Evolutionary conservation across 2,797 vertebrate genomes (phyloP), one percentile per base, ranked within the genome.

Genomic region (Anableps anableps): DNA sequence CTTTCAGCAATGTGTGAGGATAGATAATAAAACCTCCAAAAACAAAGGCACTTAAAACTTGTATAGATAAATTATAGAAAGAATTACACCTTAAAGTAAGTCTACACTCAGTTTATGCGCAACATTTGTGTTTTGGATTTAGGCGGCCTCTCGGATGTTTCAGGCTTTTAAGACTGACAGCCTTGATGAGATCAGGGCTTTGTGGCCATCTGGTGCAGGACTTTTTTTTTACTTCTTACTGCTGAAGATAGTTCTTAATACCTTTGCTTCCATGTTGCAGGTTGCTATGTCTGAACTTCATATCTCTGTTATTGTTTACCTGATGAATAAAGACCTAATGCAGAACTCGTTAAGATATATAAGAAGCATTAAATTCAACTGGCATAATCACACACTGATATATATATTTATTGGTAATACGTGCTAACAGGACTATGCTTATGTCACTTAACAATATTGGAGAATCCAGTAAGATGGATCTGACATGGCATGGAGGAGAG

Each of bases 181-280:
- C 41, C 76, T 47, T 23, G 55, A 74, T 58, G 71, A 77, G 75
- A 72, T 81, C 75, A 66, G 71, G 48, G 55, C 75, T 77, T 38
- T 62, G 43, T 62, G 14, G 29, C 71, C 80, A 51, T 77, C 80
- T 77, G 70, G 72, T 73, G 55, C 79, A 50, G 80, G 45, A 60
- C 51, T 38, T 76, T 8, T 76, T 8, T 51, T 23, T n/a, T 66
- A 55, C 7, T 38, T 41, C 51, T 62, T 41, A 34, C 51, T 31
- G 34, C 41, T 17, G 29, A 48, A 73, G 23, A 34, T 60, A 48
- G 23, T 68, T 53, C 34, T 26, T 68, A 68, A 21, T 53, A 23
- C 36, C 9, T 14, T 26, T 79, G 23, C 31, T 74, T 47, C 31
- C 23, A 45, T 58, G 50, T 47, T 60, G 17, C 36, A 72, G 72